Conservation (phyloP, 1,140 invertebrate genomes). For the Drosophila rhopaloa region DNA sequence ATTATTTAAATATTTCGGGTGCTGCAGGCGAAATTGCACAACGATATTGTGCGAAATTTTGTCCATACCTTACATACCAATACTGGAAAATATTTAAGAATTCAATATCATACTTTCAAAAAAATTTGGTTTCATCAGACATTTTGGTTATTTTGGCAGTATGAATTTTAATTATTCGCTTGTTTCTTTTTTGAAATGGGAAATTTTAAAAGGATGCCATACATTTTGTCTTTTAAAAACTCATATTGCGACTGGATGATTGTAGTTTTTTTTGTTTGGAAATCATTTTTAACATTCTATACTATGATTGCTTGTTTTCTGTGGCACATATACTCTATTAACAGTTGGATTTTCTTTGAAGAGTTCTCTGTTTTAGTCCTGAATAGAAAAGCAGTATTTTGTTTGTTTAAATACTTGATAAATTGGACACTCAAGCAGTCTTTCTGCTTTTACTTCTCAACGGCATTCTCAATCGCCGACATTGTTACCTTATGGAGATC, state of each 20-base stretch:
- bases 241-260: too few species aligned
- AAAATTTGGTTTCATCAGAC: too few species aligned
- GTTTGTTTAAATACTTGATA: neutral
- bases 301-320: too few species aligned
- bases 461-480: neutral
- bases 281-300: too few species aligned
- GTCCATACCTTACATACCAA: neutral
- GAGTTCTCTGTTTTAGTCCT: neutral
- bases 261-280: too few species aligned
- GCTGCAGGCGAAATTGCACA: constrained; percentile 13
- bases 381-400: neutral
- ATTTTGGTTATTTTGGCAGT: too few species aligned
- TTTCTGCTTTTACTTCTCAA: neutral
- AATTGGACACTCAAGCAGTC: neutral
- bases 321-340: too few species aligned
- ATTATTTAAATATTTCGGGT: constrained; percentile 62
- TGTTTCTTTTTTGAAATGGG: too few species aligned
- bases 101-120: neutral
- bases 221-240: too few species aligned
- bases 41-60: neutral
- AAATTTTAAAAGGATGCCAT: too few species aligned
- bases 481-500: constrained; percentile 23
- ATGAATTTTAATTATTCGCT: too few species aligned
- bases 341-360: too few species aligned
- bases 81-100: neutral